Conservation (phyloP, 2,888 invertebrate species). For the Hedya salicella region DNA sequence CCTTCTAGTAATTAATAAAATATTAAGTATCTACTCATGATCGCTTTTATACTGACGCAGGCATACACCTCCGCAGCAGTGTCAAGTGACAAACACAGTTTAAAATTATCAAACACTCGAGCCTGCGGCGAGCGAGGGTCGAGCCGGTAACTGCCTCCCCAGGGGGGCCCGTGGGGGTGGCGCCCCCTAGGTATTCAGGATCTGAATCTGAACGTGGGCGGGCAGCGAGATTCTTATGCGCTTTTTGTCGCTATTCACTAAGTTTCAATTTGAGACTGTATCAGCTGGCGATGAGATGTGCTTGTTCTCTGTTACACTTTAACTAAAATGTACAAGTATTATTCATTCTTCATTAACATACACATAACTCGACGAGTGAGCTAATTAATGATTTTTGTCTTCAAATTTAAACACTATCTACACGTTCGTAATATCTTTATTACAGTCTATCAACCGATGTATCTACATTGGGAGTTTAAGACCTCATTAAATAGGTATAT, state of each 20-base stretch:
- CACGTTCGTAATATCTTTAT: too few species aligned
- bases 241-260: slow-evolving; percentile 27
- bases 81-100: slow-evolving; percentile 25
- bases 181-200: slow-evolving; percentile 8
- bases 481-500: too few species aligned
- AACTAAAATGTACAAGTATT: too few species aligned
- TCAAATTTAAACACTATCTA: too few species aligned
- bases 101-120: slow-evolving; percentile 46
- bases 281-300: neutral
- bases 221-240: slow-evolving; percentile 22
- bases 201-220: slow-evolving; percentile 30
- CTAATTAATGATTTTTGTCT: too few species aligned
- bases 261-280: slow-evolving; percentile 7
- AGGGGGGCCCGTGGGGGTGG: neutral
- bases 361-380: too few species aligned
- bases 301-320: neutral
- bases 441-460: too few species aligned
- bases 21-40: too few species aligned
- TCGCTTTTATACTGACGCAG: neutral
- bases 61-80: neutral
- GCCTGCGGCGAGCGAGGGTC: slow-evolving; percentile 43
- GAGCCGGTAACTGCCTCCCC: neutral
- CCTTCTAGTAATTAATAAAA: too few species aligned
- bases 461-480: too few species aligned
- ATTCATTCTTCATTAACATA: slow-evolving; percentile 22